Evolutionary conservation across 2,797 vertebrate genomes (phyloP).

Genomic region (Brachymystax lenok): DNA sequence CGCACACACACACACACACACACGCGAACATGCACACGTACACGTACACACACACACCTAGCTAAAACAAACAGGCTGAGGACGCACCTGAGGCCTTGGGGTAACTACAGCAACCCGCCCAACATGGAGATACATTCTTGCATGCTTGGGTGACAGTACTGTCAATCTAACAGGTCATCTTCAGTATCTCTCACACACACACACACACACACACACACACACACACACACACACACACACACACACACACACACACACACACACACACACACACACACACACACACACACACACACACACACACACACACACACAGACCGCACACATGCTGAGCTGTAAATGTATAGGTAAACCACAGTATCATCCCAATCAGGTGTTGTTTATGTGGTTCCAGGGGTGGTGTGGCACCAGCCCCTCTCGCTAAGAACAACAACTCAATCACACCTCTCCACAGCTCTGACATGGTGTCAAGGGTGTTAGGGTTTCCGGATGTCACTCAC

Average conservation of each 20-base stretch:
- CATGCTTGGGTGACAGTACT: constrained; percentile 46
- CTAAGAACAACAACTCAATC: background rate
- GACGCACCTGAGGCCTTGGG: constrained; percentile 17
- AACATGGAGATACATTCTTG: constrained; percentile 9
- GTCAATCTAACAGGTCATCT: constrained; percentile 52
- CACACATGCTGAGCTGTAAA: background rate
- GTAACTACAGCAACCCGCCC: constrained; percentile 33
- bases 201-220: constrained; percentile 16
- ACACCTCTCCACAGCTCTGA: background rate
- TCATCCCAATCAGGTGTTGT: constrained; percentile 1
- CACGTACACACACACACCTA: background rate
- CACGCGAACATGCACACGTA: too few relatives aligned
- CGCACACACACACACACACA: constrained; percentile 12
- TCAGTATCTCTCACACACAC: constrained; percentile 34
- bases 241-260: background rate
- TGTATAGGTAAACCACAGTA: constrained; percentile 2
- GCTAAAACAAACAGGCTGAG: constrained; percentile 19
- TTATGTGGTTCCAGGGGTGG: background rate
- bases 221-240: constrained; percentile 12
- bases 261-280: background rate
- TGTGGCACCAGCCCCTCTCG: background rate
- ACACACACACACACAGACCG: background rate
- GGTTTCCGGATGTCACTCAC: constrained; percentile 1
- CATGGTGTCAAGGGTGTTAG: background rate
- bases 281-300: background rate